Evolutionary conservation across 2,113 vertebrate genomes (phyloP).

Genomic region (Salvelinus namaycush): DNA sequence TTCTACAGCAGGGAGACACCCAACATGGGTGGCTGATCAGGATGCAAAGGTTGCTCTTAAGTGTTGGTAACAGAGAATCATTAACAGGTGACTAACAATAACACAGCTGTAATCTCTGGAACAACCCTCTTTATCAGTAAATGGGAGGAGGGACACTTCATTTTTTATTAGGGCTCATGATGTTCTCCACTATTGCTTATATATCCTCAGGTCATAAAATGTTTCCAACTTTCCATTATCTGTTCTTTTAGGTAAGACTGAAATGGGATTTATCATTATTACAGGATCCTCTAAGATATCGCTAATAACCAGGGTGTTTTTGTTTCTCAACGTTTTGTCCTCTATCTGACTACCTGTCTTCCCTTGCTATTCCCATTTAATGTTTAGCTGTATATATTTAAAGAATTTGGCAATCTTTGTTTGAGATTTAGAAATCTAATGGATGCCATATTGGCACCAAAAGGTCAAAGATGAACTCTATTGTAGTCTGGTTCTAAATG

Average conservation of each 20-base stretch:
- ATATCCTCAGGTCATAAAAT: no score
- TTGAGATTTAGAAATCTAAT: no score
- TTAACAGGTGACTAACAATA: constrained; percentile 40
- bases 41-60: constrained; percentile 20
- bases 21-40: constrained; percentile 26
- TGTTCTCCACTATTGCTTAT: background rate
- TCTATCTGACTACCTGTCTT: background rate
- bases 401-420: no score
- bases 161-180: background rate
- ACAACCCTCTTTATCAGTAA: constrained; percentile 16
- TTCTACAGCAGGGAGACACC: constrained; percentile 18
- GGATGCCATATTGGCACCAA: no score
- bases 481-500: no score
- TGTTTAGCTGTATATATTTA: no score
- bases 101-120: constrained; percentile 13
- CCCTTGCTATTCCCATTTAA: no score
- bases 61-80: constrained; percentile 22
- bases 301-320: background rate
- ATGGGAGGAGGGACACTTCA: background rate
- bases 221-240: no score
- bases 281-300: constrained; percentile 32
- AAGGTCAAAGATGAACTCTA: no score
- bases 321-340: no score
- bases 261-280: background rate
- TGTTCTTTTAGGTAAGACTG: no score